Conservation (phyloP, 2,113 vertebrate species). For the Nansenia antarctica region DNA sequence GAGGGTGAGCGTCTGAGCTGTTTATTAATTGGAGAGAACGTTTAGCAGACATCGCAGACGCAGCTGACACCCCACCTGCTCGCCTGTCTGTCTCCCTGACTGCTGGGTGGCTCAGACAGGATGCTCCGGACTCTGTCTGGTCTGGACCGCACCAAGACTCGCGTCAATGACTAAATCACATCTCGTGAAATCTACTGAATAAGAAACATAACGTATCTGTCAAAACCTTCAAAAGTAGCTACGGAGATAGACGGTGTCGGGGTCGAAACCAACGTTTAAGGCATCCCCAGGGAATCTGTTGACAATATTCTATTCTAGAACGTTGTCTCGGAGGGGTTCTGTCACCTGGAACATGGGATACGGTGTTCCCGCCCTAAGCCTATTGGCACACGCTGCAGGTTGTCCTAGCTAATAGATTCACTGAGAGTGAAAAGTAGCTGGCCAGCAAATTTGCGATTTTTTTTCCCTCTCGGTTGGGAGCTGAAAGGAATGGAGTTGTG, state of each 20-base stretch:
- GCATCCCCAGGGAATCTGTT: too few relatives aligned
- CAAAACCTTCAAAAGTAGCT: not conserved
- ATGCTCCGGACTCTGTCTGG: slow-evolving; percentile 42
- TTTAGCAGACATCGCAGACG: slow-evolving; percentile 58
- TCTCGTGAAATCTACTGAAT: not conserved
- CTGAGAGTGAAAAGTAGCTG: too few relatives aligned
- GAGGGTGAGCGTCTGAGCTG: slow-evolving; percentile 43
- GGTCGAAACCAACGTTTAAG: too few relatives aligned
- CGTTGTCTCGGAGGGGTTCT: too few relatives aligned
- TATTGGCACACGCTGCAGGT: too few relatives aligned
- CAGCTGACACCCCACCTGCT: slow-evolving; percentile 67
- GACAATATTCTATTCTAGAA: too few relatives aligned
- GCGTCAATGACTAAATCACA: not conserved
- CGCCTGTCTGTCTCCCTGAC: slow-evolving; percentile 46
- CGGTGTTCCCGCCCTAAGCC: too few relatives aligned
- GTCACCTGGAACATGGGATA: too few relatives aligned
- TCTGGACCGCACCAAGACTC: slow-evolving; percentile 45
- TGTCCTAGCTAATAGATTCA: too few relatives aligned
- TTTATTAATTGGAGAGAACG: slow-evolving; percentile 63
- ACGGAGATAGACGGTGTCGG: too few relatives aligned
- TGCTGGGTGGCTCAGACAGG: slow-evolving; percentile 46
- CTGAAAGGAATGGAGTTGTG: slow-evolving; percentile 57
- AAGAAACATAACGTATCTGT: not conserved
- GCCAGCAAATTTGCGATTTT: too few relatives aligned
- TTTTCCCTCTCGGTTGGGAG: slow-evolving; percentile 46